Percentiles rank a stretch among this genome's conserved stretches.
These are phyloP conservation scores for Elaphurus davidianus DNA, from an alignment of 2,113 vertebrate genomes.

Conservation along the genomic window DNA sequence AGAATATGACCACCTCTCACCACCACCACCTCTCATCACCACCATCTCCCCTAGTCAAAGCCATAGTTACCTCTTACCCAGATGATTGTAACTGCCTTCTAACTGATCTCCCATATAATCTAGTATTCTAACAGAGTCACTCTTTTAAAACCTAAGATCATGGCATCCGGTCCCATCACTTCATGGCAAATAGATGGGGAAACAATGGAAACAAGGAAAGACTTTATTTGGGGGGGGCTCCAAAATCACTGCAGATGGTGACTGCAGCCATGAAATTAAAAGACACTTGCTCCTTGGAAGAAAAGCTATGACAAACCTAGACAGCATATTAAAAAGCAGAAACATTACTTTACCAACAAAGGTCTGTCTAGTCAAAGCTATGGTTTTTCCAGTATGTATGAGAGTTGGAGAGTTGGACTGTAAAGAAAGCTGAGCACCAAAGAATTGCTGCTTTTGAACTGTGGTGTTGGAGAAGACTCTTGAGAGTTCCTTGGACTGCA, in stretches of 20 bases:
- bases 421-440: neutral
- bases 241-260: neutral
- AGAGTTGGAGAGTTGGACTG: neutral
- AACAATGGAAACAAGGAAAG: neutral
- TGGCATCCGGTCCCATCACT: neutral
- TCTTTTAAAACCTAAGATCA: neutral
- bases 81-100: neutral
- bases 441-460: neutral
- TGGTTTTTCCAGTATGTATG: neutral
- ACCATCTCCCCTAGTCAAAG: neutral
- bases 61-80: neutral
- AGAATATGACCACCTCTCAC: neutral
- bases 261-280: neutral
- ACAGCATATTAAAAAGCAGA: neutral
- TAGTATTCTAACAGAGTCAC: neutral
- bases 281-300: neutral
- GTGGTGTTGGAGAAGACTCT: neutral
- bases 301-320: neutral
- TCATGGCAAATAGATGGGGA: neutral
- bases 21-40: neutral
- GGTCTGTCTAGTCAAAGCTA: neutral
- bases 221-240: neutral
- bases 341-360: neutral
- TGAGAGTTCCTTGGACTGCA: neutral
- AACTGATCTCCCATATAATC: neutral